A percentile compares a stretch with the other conserved stretches of the same genome.
Evolutionary conservation across 1,140 invertebrate species (phyloP).

Genomic region (Akabosia matsudoensis): DNA sequence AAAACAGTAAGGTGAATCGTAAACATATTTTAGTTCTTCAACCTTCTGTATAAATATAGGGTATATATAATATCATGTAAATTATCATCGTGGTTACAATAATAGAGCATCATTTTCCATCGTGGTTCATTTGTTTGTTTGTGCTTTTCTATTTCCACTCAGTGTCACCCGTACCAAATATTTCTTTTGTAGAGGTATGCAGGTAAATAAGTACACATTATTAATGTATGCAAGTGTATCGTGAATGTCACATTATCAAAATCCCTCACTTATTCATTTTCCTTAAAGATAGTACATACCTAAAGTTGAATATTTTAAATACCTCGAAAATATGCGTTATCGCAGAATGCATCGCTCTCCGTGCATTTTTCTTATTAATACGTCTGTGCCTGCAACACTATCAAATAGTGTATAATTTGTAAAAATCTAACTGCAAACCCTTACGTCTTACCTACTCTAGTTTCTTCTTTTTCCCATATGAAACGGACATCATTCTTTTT

Average conservation of each 20-base stretch:
- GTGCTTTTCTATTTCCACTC: neutral
- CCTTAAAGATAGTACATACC: neutral
- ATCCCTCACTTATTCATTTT: slow-evolving; percentile 5
- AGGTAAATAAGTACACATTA: neutral
- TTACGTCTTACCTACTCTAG: too few species aligned
- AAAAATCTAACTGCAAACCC: too few species aligned
- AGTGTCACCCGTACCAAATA: neutral
- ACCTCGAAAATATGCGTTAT: too few species aligned
- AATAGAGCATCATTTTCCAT: slow-evolving; percentile 14
- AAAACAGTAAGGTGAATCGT: neutral
- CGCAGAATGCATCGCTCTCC: too few species aligned
- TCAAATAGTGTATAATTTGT: too few species aligned
- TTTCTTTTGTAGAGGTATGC: too few species aligned
- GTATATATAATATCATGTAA: neutral
- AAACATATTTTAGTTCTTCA: neutral
- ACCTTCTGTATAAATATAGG: neutral
- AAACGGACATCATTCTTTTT: slow-evolving; percentile 18
- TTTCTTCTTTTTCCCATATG: too few species aligned
- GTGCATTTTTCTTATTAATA: neutral
- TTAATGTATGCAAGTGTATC: neutral
- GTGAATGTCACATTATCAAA: slow-evolving; percentile 20
- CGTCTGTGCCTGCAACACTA: neutral
- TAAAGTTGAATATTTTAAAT: too few species aligned
- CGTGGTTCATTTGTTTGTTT: neutral
- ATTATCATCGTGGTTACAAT: neutral